Percentiles rank a stretch among this genome's conserved stretches.
These are phyloP conservation scores for Capitulum mitella DNA, from an alignment of 2,888 invertebrate species.

Conservation along the genomic window DNA sequence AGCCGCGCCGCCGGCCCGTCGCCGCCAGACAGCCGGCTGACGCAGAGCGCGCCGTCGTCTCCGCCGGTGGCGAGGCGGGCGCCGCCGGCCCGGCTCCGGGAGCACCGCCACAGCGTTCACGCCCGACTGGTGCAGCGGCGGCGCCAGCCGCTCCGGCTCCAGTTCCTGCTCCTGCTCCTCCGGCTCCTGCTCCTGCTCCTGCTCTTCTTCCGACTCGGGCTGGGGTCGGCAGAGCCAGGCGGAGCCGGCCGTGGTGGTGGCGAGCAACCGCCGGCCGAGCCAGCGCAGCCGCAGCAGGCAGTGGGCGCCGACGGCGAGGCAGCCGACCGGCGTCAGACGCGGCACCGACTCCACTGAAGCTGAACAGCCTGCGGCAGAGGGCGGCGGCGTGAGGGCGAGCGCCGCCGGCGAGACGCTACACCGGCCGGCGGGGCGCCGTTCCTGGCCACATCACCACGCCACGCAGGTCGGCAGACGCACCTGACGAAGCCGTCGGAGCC, in stretches of 20 bases:
- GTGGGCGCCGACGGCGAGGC: neutral
- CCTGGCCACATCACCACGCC: no score
- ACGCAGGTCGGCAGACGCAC: neutral
- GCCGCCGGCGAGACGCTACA: no score
- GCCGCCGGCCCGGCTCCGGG: neutral
- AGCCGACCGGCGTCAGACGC: neutral
- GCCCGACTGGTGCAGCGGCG: constrained; percentile 2
- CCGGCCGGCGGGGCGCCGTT: no score
- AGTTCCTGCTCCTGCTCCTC: neutral
- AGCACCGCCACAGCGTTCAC: neutral
- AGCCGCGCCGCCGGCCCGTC: neutral
- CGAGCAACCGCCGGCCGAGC: neutral
- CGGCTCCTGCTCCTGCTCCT: neutral
- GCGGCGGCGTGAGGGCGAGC: neutral
- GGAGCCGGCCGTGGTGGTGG: neutral
- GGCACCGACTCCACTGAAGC: neutral
- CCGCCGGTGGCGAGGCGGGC: neutral
- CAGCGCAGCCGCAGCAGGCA: neutral
- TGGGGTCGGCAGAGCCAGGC: neutral
- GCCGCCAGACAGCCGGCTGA: neutral
- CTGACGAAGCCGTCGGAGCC: constrained; percentile 1
- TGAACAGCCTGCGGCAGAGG: neutral
- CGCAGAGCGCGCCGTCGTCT: neutral
- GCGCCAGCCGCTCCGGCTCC: neutral
- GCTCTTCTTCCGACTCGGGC: neutral